phyloP scores from a whole-genome alignment of 2,888 invertebrate species.

The Conistra vaccinii region DNA sequence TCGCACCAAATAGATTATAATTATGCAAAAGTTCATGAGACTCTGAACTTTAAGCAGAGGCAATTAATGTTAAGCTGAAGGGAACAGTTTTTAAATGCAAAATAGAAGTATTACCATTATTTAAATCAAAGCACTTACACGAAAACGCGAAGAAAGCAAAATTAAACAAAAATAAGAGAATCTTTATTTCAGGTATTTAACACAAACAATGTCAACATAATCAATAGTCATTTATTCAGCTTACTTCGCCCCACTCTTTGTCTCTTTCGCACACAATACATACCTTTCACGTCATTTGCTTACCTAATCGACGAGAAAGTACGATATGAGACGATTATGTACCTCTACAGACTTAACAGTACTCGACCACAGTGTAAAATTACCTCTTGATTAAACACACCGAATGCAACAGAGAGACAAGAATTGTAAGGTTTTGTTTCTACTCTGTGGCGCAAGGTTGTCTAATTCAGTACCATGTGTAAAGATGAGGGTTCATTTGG shows the following conservation, averaged over 20 bases:
- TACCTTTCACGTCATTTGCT: constrained; percentile 80
- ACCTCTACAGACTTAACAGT: constrained; percentile 60
- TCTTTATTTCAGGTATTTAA: constrained; percentile 50
- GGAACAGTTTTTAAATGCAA: background rate
- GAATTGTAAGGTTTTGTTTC: background rate
- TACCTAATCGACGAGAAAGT: constrained; percentile 81
- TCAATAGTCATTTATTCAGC: constrained; percentile 71
- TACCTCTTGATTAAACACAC: background rate
- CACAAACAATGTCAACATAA: constrained; percentile 66
- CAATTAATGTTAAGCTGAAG: constrained; percentile 1
- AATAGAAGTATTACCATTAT: constrained; percentile 18
- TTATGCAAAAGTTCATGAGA: background rate
- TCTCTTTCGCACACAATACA: constrained; percentile 79
- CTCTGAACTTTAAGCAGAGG: background rate
- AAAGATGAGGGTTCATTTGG: constrained; percentile 69
- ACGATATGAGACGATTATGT: constrained; percentile 80
- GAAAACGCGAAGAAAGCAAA: too few relatives aligned
- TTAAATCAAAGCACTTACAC: constrained; percentile 26
- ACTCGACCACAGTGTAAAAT: constrained; percentile 61
- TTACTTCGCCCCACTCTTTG: constrained; percentile 69
- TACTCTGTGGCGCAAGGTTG: constrained; percentile 61
- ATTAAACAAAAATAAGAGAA: constrained; percentile 16
- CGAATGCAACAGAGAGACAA: constrained; percentile 22
- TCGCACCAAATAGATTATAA: background rate
- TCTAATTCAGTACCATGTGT: constrained; percentile 45